phyloP scores from a whole-genome alignment of 1,140 invertebrate genomes.

The Pachypsylla venusta region DNA sequence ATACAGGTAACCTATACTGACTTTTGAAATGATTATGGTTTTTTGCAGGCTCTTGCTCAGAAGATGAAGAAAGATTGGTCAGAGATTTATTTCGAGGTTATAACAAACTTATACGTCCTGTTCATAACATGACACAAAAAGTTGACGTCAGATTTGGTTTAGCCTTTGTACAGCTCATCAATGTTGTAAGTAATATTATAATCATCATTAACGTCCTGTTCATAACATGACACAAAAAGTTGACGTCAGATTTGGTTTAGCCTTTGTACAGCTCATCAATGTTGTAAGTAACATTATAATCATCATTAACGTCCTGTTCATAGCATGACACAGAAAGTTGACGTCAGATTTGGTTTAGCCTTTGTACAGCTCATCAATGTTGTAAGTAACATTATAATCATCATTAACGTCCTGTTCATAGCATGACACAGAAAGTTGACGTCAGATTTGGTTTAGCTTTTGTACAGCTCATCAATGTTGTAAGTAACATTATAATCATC shows the following conservation, averaged over 20 bases:
- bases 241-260: constrained; percentile 87
- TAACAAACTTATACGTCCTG: constrained; percentile 96
- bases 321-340: constrained; percentile 93
- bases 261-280: constrained; percentile 97
- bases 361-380: constrained; percentile 98
- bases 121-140: constrained; percentile 93
- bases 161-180: constrained; percentile 96
- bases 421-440: constrained; percentile 92
- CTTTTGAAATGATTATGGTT: constrained; percentile 18
- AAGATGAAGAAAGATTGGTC: constrained; percentile 91
- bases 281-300: constrained; percentile 94
- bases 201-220: constrained; percentile 95
- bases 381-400: no score
- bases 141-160: constrained; percentile 91
- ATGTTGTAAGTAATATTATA: constrained; percentile 96
- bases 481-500: no score
- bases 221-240: constrained; percentile 95
- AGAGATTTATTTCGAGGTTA: constrained; percentile 95
- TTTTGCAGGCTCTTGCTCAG: constrained; percentile 53
- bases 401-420: constrained; percentile 92
- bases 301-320: constrained; percentile 93
- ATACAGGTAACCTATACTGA: no score
- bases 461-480: constrained; percentile 97
- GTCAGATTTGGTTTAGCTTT: constrained; percentile 93
- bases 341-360: constrained; percentile 88